Evolutionary conservation across 2,113 vertebrate species (phyloP).

Genomic region (Turdus rufiventris): DNA sequence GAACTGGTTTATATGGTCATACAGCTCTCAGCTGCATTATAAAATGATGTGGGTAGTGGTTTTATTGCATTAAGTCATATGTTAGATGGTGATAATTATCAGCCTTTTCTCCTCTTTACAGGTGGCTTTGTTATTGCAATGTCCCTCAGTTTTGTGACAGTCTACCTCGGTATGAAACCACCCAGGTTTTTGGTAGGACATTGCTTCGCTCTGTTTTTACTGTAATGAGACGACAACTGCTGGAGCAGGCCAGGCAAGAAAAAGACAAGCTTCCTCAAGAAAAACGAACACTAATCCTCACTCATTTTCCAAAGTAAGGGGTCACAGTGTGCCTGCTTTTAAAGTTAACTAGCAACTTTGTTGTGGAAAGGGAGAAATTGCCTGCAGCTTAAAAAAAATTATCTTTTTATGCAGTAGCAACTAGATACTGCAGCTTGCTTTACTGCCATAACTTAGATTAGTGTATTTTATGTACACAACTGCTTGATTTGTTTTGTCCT

Average conservation of each 20-base stretch:
- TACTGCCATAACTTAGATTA: background rate
- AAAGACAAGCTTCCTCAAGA: constrained; percentile 97
- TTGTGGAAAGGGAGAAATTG: background rate
- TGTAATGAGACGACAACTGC: constrained; percentile 92
- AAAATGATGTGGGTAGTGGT: background rate
- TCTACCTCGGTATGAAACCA: constrained; percentile 93
- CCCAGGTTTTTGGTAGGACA: constrained; percentile 94
- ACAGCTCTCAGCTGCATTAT: background rate
- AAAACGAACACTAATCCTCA: constrained; percentile 96
- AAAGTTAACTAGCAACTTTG: background rate
- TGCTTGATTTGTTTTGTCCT: background rate
- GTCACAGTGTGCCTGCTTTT: background rate
- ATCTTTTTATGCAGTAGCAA: background rate
- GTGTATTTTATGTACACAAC: background rate
- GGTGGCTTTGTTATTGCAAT: constrained; percentile 98
- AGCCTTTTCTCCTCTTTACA: constrained; percentile 40
- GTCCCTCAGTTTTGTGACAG: constrained; percentile 99
- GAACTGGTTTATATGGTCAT: background rate
- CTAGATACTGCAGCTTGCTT: background rate
- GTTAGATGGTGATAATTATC: background rate
- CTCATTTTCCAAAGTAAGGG: constrained; percentile 97
- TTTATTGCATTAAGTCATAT: background rate
- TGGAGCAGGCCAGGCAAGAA: constrained; percentile 95
- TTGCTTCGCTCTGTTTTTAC: constrained; percentile 94
- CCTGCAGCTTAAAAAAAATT: background rate